Evolutionary conservation across 2,888 invertebrate species (phyloP).

Genomic region (Parochlus steinenii): DNA sequence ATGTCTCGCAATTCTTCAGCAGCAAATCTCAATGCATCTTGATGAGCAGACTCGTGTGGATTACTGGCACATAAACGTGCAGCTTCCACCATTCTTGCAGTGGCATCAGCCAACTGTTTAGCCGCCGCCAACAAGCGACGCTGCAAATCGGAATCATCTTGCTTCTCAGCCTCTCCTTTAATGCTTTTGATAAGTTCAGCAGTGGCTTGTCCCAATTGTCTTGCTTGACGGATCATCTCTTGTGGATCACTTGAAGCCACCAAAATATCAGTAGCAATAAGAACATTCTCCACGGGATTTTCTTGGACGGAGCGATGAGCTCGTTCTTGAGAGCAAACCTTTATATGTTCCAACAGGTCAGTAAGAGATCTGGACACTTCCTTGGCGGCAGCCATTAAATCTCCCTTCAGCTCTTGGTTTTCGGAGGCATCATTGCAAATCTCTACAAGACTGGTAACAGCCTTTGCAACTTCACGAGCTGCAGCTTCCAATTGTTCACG

Average conservation of each 20-base stretch:
- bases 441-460: conserved; percentile 76
- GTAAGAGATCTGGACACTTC: conserved; percentile 80
- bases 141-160: conserved; percentile 77
- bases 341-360: conserved; percentile 78
- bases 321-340: conserved; percentile 45
- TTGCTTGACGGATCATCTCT: conserved; percentile 89
- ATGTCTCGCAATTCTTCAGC: conserved; percentile 89
- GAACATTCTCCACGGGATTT: conserved; percentile 75
- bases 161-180: conserved; percentile 83
- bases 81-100: conserved; percentile 92
- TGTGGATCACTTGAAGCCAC: conserved; percentile 73
- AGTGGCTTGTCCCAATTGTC: conserved; percentile 83
- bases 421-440: conserved; percentile 61
- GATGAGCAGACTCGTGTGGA: conserved; percentile 67
- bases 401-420: conserved; percentile 49
- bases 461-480: conserved; percentile 78
- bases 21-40: conserved; percentile 68
- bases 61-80: conserved; percentile 81
- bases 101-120: conserved; percentile 87
- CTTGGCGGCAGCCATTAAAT: conserved; percentile 67
- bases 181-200: conserved; percentile 88
- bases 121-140: conserved; percentile 84
- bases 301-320: conserved; percentile 54
- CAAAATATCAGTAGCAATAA: conserved; percentile 76
- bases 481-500: conserved; percentile 86